Conservation (phyloP, 2,888 invertebrate species). For the Galerucella nymphaeae region DNA sequence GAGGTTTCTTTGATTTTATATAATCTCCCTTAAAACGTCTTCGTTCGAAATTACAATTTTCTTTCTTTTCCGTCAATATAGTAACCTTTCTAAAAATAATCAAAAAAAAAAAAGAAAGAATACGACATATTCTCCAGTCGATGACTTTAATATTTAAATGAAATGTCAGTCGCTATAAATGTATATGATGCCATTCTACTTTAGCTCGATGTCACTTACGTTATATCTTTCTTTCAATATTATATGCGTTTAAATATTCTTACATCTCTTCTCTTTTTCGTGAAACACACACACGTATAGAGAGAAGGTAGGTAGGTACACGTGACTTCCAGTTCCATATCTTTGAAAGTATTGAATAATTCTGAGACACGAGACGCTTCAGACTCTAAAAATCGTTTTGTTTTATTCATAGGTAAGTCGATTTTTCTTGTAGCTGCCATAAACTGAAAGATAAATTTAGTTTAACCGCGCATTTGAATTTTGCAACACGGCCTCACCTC, state of each 20-base stretch:
- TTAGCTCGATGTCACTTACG: slow-evolving; percentile 49
- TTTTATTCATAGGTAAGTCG: slow-evolving; percentile 63
- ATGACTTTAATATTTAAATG: slow-evolving; percentile 48
- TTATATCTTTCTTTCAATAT: slow-evolving; percentile 56
- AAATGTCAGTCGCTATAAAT: slow-evolving; percentile 47
- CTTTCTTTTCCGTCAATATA: not conserved
- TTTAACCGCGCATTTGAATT: slow-evolving; percentile 59
- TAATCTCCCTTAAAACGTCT: not conserved
- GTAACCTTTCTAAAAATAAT: not conserved
- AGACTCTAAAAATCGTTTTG: slow-evolving; percentile 62
- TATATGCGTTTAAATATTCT: slow-evolving; percentile 59
- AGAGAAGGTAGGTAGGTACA: slow-evolving; percentile 40
- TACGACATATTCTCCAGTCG: slow-evolving; percentile 36
- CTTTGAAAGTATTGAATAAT: slow-evolving; percentile 63
- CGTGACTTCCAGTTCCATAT: slow-evolving; percentile 59
- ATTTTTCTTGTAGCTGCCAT: slow-evolving; percentile 59
- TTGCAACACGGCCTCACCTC: slow-evolving; percentile 46
- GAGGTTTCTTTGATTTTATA: slow-evolving; percentile 40
- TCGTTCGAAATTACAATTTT: not conserved
- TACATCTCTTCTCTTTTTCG: slow-evolving; percentile 52
- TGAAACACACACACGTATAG: slow-evolving; percentile 37
- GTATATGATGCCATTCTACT: slow-evolving; percentile 45
- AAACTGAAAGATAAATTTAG: slow-evolving; percentile 59
- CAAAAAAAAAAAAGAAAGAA: not conserved
- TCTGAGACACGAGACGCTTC: slow-evolving; percentile 58